phyloP scores from a whole-genome alignment of 2,113 vertebrate genomes.

The Caretta caretta region DNA sequence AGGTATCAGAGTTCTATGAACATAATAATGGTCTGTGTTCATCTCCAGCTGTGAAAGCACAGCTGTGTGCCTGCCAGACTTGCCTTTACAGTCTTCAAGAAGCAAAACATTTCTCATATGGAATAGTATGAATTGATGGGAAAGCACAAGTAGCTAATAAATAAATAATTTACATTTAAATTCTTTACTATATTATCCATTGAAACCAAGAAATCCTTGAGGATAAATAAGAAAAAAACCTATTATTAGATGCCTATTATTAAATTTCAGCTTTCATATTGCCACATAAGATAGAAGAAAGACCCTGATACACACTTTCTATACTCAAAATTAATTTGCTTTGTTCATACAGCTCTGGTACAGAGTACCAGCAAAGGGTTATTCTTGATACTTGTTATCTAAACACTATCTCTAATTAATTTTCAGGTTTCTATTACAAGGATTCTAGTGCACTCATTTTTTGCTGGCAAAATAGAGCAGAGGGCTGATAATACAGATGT shows the following conservation, averaged over 20 bases:
- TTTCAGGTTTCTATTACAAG: background rate
- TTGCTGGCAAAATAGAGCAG: background rate
- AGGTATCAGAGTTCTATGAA: background rate
- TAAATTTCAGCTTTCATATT: background rate
- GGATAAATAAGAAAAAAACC: background rate
- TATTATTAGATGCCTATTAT: background rate
- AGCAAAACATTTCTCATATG: background rate
- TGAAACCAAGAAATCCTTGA: background rate
- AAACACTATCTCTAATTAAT: background rate
- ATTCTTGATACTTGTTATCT: background rate
- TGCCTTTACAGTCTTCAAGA: background rate
- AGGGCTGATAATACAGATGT: background rate
- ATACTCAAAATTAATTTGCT: background rate
- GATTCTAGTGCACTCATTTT: background rate
- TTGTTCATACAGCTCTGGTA: background rate
- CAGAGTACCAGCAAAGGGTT: background rate
- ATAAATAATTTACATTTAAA: slow-evolving; percentile 6
- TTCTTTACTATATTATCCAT: background rate
- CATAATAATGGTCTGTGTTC: background rate
- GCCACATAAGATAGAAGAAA: background rate
- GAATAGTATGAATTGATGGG: background rate
- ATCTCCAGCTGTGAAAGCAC: background rate
- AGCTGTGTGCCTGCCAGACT: background rate
- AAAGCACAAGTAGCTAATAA: background rate
- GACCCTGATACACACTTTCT: background rate